Evolutionary conservation across 2,797 vertebrate species (phyloP).

Genomic region (Peromyscus eremicus): DNA sequence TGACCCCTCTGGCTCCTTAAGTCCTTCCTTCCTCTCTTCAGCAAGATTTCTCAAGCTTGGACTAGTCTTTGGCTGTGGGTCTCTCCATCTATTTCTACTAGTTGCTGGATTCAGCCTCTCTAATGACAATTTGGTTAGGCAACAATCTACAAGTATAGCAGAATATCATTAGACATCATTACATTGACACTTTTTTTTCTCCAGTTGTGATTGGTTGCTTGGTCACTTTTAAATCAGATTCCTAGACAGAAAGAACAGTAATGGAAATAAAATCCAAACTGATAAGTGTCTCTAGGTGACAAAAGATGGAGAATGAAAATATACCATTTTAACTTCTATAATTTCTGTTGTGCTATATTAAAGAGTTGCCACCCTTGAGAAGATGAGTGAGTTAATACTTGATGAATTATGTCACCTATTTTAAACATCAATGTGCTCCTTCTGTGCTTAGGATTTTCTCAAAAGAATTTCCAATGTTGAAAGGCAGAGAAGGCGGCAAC

Average conservation of each 20-base stretch:
- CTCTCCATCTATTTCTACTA: neutral
- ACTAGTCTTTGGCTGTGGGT: neutral
- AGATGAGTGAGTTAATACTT: neutral
- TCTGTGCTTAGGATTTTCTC: neutral
- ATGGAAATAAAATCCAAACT: neutral
- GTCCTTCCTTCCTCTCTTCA: too few relatives aligned
- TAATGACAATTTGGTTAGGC: neutral
- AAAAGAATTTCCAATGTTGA: constrained; percentile 5
- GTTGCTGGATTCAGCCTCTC: neutral
- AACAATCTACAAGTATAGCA: neutral
- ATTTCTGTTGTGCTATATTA: neutral
- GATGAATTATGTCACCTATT: neutral
- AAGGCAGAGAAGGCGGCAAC: neutral
- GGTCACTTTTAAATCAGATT: neutral
- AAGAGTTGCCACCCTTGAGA: neutral
- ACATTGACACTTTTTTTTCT: neutral
- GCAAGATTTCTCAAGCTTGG: too few relatives aligned
- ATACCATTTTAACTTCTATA: neutral
- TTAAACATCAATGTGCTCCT: neutral
- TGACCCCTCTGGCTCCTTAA: too few relatives aligned
- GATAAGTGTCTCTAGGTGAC: neutral
- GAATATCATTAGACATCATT: neutral
- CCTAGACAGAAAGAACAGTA: neutral
- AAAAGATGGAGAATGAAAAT: neutral
- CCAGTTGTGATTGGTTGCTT: neutral